A percentile compares a stretch with the other conserved stretches of the same genome.
Conservation (phyloP, 2,797 vertebrate genomes). For the Sebastes goodei region DNA sequence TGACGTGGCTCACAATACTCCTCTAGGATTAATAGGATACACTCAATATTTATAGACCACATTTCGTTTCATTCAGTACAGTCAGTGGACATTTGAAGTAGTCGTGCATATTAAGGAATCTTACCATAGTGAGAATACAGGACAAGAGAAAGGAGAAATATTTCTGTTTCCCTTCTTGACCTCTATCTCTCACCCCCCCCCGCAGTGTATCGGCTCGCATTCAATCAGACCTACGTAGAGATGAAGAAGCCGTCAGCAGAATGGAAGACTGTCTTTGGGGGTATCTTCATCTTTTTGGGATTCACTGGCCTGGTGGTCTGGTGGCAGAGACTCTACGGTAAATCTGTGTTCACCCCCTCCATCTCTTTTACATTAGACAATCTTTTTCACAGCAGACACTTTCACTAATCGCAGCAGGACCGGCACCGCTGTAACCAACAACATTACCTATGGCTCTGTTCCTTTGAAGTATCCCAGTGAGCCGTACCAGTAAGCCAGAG, state of each 20-base stretch:
- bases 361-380: no score
- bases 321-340: slow-evolving; percentile 87
- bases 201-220: slow-evolving; percentile 87
- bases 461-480: background rate
- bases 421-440: background rate
- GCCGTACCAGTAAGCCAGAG: background rate
- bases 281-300: slow-evolving; percentile 84
- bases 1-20: background rate
- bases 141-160: no score
- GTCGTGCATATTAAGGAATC: background rate
- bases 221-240: slow-evolving; percentile 83
- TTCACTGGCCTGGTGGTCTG: slow-evolving; percentile 85
- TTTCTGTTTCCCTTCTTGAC: background rate
- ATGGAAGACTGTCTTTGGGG: slow-evolving; percentile 87
- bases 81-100: background rate
- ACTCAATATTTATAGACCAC: background rate
- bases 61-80: background rate
- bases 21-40: background rate
- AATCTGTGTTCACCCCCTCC: slow-evolving; percentile 6
- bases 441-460: background rate
- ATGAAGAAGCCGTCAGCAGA: slow-evolving; percentile 80
- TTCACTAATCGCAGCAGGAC: background rate
- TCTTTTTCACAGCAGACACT: background rate
- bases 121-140: background rate
- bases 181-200: background rate